Percentiles rank a stretch among this genome's conserved stretches.
Conservation (phyloP, 2,113 vertebrate species). For the Pleuronectes platessa region DNA sequence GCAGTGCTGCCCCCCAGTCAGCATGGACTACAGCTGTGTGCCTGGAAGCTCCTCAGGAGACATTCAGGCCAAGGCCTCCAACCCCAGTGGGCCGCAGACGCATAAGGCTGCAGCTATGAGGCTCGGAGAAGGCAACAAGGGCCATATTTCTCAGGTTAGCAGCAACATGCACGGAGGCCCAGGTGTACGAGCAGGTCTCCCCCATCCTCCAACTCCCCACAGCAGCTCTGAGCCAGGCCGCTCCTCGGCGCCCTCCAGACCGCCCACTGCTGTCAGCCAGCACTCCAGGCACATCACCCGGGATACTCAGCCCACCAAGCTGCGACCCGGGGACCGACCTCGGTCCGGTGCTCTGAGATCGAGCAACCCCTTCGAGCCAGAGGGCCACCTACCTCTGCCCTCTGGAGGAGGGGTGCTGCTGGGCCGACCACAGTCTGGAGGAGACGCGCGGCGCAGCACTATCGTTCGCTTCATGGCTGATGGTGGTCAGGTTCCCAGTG, state of each 20-base stretch:
- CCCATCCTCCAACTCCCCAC: slow-evolving; percentile 88
- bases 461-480: slow-evolving; percentile 97
- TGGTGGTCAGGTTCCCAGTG: slow-evolving; percentile 87
- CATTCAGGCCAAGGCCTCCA: slow-evolving; percentile 92
- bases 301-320: slow-evolving; percentile 87
- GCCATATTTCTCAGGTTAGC: slow-evolving; percentile 90
- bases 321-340: slow-evolving; percentile 89
- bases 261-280: slow-evolving; percentile 87
- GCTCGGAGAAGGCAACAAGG: slow-evolving; percentile 90
- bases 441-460: slow-evolving; percentile 89
- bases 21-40: slow-evolving; percentile 92
- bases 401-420: slow-evolving; percentile 89
- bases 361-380: slow-evolving; percentile 91
- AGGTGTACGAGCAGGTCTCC: slow-evolving; percentile 86
- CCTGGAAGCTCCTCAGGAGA: slow-evolving; percentile 88
- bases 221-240: slow-evolving; percentile 89
- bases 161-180: slow-evolving; percentile 90
- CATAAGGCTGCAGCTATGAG: slow-evolving; percentile 91
- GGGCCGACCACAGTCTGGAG: slow-evolving; percentile 87
- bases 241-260: slow-evolving; percentile 82
- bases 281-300: slow-evolving; percentile 90
- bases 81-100: slow-evolving; percentile 91
- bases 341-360: slow-evolving; percentile 90
- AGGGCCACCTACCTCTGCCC: slow-evolving; percentile 89
- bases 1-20: slow-evolving; percentile 90